Base-by-base conservation (phyloP, 1,140 invertebrate species). In the Drosophila ogumai region DNA sequence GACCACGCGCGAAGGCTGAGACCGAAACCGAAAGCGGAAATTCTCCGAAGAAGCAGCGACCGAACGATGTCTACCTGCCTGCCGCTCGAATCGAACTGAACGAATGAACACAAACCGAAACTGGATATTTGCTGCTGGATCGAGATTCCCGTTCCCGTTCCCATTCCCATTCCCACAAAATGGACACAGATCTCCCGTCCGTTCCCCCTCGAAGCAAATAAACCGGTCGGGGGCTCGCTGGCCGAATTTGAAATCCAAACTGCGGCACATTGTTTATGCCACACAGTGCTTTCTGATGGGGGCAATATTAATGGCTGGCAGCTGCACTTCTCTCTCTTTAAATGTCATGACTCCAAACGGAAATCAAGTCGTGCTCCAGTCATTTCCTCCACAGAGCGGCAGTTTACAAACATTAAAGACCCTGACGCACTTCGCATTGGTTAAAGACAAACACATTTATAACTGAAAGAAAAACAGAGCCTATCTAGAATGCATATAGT, bases 401-500 rank as follows among this genome's bases (percentile, higher is more conserved):
- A 52, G 41, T 38, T 66, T 38, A 47, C 74, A 79, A 72, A 47
- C 36, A 28, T 6, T 3, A 50, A 49, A 46, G 54, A 47, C 17
- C 28, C 10, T 12, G 28, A 52, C 31, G 6, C 25, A 38, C 15
- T 17, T 36, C 32, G 34, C 49, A 44, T 47, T 54, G 63, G 74
- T 85, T 69, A 84, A 66, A 68, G 82, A 87, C 58, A 72, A 85
- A 75, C 61, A 75, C 61, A 81, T 79, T 77, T 90, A 87, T 85
- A 77, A 52, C 46, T 67, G 49, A 43, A 75, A 73, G 34, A 55
- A 32, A 47, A 44, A 41, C 15, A 41, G 49, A 40, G 41, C 40
- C 67, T 92, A 91, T 90, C 92, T 90, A 65, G 76, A 75, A 61
- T 91, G 95, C 96, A 99, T 97, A 90, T 98, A 99, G 93, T 99